Percentiles rank a stretch among this genome's conserved stretches.
Evolutionary conservation across 1,140 invertebrate genomes (phyloP).

Genomic region (Listronotus bonariensis): DNA sequence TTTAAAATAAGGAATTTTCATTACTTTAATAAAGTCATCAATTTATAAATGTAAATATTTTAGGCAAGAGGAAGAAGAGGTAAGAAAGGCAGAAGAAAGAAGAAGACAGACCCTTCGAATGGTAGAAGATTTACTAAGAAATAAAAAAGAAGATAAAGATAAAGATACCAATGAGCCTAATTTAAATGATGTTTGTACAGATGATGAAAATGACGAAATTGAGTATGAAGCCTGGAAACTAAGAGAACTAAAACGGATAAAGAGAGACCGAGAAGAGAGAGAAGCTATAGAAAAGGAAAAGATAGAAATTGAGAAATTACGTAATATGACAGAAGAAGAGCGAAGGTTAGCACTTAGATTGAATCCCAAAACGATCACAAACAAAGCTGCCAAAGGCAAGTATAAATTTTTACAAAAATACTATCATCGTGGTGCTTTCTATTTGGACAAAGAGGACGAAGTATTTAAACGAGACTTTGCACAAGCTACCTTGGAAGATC

Average conservation of each 20-base stretch:
- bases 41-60: background rate
- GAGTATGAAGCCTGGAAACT: constrained; percentile 99
- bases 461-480: constrained; percentile 94
- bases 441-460: constrained; percentile 92
- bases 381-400: constrained; percentile 96
- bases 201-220: constrained; percentile 97
- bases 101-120: constrained; percentile 84
- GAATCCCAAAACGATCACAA: constrained; percentile 94
- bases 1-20: too few relatives aligned
- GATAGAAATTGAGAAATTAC: constrained; percentile 86
- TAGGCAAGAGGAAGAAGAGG: constrained; percentile 75
- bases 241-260: constrained; percentile 93
- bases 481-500: constrained; percentile 96
- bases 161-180: constrained; percentile 67
- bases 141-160: constrained; percentile 66
- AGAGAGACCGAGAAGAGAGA: constrained; percentile 92
- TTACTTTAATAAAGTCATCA: too few relatives aligned
- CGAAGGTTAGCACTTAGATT: constrained; percentile 81
- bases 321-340: constrained; percentile 97
- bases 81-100: constrained; percentile 81
- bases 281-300: constrained; percentile 87
- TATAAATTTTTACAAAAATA: constrained; percentile 99
- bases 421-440: constrained; percentile 98
- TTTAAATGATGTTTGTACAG: constrained; percentile 90
- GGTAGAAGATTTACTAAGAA: constrained; percentile 87